Base-by-base conservation (phyloP, 2,113 vertebrate species). In the Montifringilla adamsi region DNA sequence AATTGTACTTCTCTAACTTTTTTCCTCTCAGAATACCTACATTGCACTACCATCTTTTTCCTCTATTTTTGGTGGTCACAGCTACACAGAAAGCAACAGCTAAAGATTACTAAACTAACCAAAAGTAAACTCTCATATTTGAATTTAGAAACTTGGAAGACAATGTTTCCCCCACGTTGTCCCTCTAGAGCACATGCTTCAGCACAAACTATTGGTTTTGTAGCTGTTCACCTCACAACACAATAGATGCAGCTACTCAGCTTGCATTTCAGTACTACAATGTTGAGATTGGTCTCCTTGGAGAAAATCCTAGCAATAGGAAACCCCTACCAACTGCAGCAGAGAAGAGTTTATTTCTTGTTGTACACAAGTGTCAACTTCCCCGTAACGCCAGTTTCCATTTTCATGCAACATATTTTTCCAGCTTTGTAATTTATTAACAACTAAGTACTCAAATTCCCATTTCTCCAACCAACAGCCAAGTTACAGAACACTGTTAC, bases 151-250 rank as follows among this genome's bases (percentile, higher is more conserved):
- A 63, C 6, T 35, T 31, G 50, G 64, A 72, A 49, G 10, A 69
- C 2, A 43, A 16, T 8, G 13, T n/a, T 87, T 72, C 13, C 23
- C 9, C 31, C 31, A 44, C 0, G 0, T n/a, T 59, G 13, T 9
- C 77, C 31, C 26, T 56, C 10, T 10, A 69, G 8, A 92, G 18
- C 33, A 31, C 4, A 13, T 8, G 4, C 30, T 69, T 80, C 64
- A 47, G 49, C 43, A 78, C 18, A 55, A 63, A 28, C 19, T 46
- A 19, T 7, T 37, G 14, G 0, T 16, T 75, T 52, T 70, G 15
- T 49, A 63, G 16, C 8, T 43, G 10, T 37, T 84, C 18, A n/a
- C 30, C 47, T 82, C 50, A 27, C 4, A 15, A 69, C 27, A 53
- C 15, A 17, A 53, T 13, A 43, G 8, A 46, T 31, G 4, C 12